A percentile compares a stretch with the other conserved stretches of the same genome.
Conservation (phyloP, 1,140 invertebrate species). For the Cardiocondyla obscurior region DNA sequence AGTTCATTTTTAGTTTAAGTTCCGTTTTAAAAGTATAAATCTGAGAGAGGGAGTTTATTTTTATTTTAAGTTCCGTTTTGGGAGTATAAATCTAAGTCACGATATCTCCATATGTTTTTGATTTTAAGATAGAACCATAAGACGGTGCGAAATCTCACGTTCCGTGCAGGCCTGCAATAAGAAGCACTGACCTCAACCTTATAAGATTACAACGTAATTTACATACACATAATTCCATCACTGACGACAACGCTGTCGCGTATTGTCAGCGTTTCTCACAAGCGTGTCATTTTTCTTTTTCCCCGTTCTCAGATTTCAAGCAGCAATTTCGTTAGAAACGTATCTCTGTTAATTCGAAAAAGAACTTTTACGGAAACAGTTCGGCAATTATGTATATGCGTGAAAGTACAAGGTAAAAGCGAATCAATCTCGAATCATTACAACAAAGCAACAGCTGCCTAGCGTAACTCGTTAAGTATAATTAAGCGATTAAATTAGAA, state of each 20-base stretch:
- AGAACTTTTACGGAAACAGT: background rate
- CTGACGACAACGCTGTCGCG: background rate
- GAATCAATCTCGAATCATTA: background rate
- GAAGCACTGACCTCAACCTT: constrained; percentile 41
- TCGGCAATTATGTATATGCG: background rate
- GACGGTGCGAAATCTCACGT: background rate
- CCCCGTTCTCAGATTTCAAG: background rate
- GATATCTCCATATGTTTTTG: background rate
- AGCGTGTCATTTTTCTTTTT: background rate
- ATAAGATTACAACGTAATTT: constrained; percentile 45
- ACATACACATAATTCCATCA: constrained; percentile 31
- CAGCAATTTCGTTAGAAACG: background rate
- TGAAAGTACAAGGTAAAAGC: constrained; percentile 39
- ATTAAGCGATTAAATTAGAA: constrained; percentile 20
- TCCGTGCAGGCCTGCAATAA: background rate
- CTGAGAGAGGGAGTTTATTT: constrained; percentile 32
- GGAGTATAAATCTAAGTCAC: background rate
- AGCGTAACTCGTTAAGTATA: constrained; percentile 2
- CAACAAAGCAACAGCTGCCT: background rate
- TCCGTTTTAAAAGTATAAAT: background rate
- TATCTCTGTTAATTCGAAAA: background rate
- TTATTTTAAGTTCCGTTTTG: background rate
- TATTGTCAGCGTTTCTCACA: background rate
- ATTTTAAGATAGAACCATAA: background rate
- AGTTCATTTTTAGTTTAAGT: background rate